Percentiles rank a stretch among this genome's conserved stretches.
Evolutionary conservation across 2,113 vertebrate genomes (phyloP).

Genomic region (Vulpes lagopus): DNA sequence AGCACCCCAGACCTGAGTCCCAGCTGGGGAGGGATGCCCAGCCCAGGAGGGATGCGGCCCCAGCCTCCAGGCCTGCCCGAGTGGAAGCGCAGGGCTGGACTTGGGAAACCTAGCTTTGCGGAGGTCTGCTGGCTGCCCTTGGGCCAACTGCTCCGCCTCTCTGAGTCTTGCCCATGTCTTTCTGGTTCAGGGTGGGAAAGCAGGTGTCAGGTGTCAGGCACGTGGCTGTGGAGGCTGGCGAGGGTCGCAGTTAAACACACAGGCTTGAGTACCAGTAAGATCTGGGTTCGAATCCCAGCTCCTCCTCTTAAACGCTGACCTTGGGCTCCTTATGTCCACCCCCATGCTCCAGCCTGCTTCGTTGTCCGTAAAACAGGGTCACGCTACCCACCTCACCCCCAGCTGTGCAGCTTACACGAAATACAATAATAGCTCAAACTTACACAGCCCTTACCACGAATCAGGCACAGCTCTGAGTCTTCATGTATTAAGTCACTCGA

Average conservation of each 20-base stretch:
- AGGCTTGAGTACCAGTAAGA: too few relatives aligned
- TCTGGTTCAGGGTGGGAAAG: background rate
- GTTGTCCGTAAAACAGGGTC: background rate
- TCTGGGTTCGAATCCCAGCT: background rate
- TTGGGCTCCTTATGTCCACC: background rate
- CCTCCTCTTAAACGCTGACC: background rate
- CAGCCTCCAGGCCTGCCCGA: fast-evolving
- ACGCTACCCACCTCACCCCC: background rate
- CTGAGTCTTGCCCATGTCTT: background rate
- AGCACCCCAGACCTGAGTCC: background rate
- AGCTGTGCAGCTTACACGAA: background rate
- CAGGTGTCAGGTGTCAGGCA: fast-evolving
- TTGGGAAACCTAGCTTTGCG: background rate
- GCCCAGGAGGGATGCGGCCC: fast-evolving
- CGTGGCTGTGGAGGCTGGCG: too few relatives aligned
- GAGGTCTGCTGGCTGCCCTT: background rate
- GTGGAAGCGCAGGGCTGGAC: too few relatives aligned
- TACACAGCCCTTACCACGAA: background rate
- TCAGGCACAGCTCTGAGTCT: too few relatives aligned
- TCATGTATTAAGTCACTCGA: too few relatives aligned
- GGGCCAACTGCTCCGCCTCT: background rate
- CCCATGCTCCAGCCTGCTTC: background rate
- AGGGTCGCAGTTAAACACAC: background rate
- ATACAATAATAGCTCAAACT: background rate
- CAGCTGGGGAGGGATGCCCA: fast-evolving